Conservation (phyloP, 1,140 invertebrate species). For the Zaprionus gabonicus region DNA sequence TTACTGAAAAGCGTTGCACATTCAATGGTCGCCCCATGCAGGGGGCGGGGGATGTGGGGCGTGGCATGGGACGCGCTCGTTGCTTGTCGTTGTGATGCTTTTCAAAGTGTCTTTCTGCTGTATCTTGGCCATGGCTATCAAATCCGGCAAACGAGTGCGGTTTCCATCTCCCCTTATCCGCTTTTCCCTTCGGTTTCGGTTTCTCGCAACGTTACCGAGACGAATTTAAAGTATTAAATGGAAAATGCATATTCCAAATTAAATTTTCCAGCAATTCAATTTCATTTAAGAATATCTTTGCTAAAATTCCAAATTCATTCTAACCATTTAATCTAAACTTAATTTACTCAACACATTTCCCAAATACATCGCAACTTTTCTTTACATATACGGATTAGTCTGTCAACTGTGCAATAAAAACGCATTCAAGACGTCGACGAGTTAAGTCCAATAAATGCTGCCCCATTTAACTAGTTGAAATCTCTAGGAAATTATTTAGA, state of each 20-base stretch:
- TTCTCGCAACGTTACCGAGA: slow-evolving; percentile 10
- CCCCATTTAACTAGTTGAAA: neutral
- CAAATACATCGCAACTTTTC: neutral
- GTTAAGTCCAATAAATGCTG: neutral
- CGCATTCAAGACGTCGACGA: neutral
- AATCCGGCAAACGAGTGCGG: slow-evolving; percentile 57
- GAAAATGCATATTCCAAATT: slow-evolving; percentile 14
- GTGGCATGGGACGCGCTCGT: neutral
- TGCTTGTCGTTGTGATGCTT: slow-evolving; percentile 20
- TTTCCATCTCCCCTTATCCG: slow-evolving; percentile 12
- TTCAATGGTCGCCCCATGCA: slow-evolving; percentile 49
- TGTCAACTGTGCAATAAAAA: slow-evolving; percentile 2
- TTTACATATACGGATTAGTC: neutral
- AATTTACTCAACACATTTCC: neutral
- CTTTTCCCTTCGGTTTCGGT: neutral
- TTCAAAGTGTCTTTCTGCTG: slow-evolving; percentile 44
- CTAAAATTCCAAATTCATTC: neutral
- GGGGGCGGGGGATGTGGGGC: neutral
- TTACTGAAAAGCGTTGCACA: slow-evolving; percentile 69
- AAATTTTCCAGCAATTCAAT: slow-evolving; percentile 17
- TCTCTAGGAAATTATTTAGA: neutral
- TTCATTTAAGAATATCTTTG: neutral
- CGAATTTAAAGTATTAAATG: slow-evolving; percentile 37
- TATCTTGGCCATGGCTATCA: slow-evolving; percentile 45
- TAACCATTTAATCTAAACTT: neutral